Evolutionary conservation across 1,140 invertebrate species (phyloP), one percentile per base, ranked within the genome.

Genomic region (Eumeta japonica): DNA sequence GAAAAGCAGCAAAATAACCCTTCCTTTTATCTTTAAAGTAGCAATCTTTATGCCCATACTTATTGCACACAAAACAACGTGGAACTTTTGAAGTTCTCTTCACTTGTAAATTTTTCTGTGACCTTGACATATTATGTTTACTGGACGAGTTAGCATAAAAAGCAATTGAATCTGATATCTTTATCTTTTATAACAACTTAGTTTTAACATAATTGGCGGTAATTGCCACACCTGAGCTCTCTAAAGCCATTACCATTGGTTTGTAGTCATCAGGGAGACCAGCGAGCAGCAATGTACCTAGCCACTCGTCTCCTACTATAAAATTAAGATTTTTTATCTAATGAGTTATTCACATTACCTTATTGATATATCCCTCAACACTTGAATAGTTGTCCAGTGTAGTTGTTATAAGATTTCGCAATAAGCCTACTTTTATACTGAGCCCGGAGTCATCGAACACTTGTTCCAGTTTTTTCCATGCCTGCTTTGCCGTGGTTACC

Each of bases 161-260:
- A 9, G 43, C 50, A 39, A 14, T 11, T 20, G 11, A 34, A 2
- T 53, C 50, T 9, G 39, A 30, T 3, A 16, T 43, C 16, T 24
- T 48, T 1, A 50, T 39, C 35, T 66, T 55, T 43, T 68, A 54
- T 10, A 66, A 28, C 3, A 64, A 40, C 41, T 66, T 66, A 16
- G 48, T 55, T 43, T 63, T 65, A 1, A 68, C 55, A 5, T 34
- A 43, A 31, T 68, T 57, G 14, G 43, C 46, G 28, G 51, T 48
- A 24, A 68, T 55, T 38, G 16, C 14, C 35, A 43, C 13, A 37
- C 42, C 28, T 1, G 28, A 28, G 10, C 20, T 37, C 16, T 1
- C 35, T 1, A 31, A 4, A n/a, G 35, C 35, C 35, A 37, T 37
- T 3, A 37, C 11, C 18, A 37, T 37, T n/a, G 20, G 35, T 10